Percentiles rank a stretch among this genome's conserved stretches.
These are phyloP conservation scores for Stenodera caucasica DNA, from an alignment of 2,888 invertebrate species.

Conservation along the genomic window DNA sequence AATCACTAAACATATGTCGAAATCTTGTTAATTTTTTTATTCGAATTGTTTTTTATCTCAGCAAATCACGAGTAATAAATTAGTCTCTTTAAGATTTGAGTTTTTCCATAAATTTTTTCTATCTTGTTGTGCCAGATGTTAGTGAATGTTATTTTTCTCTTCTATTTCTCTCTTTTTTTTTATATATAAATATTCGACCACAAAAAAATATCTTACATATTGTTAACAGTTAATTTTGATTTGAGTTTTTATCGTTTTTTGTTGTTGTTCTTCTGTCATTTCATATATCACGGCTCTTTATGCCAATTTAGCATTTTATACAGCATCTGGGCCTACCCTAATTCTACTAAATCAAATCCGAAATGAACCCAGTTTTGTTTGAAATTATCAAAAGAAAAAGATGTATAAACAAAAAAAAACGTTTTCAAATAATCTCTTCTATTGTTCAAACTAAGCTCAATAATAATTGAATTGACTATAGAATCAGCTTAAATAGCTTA, in stretches of 20 bases:
- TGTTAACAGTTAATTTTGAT: background rate
- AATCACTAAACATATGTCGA: too few species aligned
- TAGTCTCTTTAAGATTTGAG: background rate
- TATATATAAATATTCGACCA: background rate
- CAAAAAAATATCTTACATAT: background rate
- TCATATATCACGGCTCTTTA: too few species aligned
- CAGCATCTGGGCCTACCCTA: background rate
- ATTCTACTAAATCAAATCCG: background rate
- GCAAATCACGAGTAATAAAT: background rate
- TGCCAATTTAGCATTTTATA: background rate
- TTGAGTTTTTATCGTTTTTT: background rate
- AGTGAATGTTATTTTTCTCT: background rate
- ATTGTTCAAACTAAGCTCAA: too few species aligned
- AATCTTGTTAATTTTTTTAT: too few species aligned
- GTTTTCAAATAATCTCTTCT: too few species aligned
- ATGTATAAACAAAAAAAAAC: too few species aligned
- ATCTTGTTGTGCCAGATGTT: background rate
- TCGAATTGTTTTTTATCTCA: too few species aligned
- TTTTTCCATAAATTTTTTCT: slow-evolving; percentile 1
- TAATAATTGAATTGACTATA: too few species aligned
- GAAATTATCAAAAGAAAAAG: background rate
- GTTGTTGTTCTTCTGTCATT: background rate
- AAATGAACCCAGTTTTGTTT: background rate
- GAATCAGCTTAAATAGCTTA: background rate
- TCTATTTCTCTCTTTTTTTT: background rate